phyloP scores from a whole-genome alignment of 2,113 vertebrate genomes.

The Labeo catla region DNA sequence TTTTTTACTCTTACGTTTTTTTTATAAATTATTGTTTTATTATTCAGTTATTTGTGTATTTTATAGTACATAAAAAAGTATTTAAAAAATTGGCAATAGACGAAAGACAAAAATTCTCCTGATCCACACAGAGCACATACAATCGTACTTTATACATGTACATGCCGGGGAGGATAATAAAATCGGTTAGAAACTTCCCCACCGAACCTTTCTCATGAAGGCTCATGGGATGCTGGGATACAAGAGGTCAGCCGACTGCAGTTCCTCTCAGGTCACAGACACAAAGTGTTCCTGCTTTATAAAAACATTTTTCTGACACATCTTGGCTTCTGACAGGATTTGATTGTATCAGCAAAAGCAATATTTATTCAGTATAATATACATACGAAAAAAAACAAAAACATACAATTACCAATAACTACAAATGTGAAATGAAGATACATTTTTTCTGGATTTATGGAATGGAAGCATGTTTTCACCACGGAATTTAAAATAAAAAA shows the following conservation, averaged over 20 bases:
- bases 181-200: not conserved
- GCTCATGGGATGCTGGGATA: slow-evolving; percentile 10
- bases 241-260: not conserved
- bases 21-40: not conserved
- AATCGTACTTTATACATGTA: not conserved
- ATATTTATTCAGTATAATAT: not conserved
- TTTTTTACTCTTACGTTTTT: no score
- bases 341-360: not conserved
- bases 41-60: not conserved
- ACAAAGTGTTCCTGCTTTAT: not conserved
- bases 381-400: not conserved
- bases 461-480: no score
- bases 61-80: not conserved
- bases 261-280: not conserved
- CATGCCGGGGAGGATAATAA: not conserved
- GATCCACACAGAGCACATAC: not conserved
- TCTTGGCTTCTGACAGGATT: not conserved
- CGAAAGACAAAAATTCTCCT: not conserved
- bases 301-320: not conserved
- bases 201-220: not conserved
- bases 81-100: no score
- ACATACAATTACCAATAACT: not conserved
- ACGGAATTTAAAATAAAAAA: no score
- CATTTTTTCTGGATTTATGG: no score
- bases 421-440: no score